A percentile compares a stretch with the other conserved stretches of the same genome.
Evolutionary conservation across 2,797 vertebrate genomes (phyloP).

Genomic region (Todus mexicanus): DNA sequence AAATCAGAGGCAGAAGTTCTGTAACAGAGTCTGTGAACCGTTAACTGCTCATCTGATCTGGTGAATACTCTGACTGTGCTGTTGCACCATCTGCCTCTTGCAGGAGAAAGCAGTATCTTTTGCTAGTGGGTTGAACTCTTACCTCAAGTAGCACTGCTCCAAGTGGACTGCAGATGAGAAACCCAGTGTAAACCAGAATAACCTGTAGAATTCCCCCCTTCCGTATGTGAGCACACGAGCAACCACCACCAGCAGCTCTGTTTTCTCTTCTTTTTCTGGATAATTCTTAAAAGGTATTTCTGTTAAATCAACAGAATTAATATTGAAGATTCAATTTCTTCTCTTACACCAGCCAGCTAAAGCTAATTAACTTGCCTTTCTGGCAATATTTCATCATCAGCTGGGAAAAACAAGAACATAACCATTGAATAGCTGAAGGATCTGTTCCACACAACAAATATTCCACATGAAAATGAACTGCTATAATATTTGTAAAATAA

Average conservation of each 20-base stretch:
- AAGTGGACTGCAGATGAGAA: not conserved
- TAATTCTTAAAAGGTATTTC: not conserved
- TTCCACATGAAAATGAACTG: not conserved
- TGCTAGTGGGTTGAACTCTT: not conserved
- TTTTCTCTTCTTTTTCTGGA: not conserved
- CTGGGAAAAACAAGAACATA: not conserved
- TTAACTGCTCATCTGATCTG: not conserved
- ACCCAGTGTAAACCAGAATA: not conserved
- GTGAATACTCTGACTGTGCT: not conserved
- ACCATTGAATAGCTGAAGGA: not conserved
- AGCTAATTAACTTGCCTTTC: not conserved
- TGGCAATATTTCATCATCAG: not conserved
- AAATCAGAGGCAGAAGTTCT: not conserved
- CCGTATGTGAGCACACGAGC: fast-evolving
- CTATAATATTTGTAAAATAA: not conserved
- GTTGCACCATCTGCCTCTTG: not conserved
- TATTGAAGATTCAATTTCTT: not conserved
- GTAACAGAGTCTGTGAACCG: not conserved
- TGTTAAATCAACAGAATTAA: not conserved
- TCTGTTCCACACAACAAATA: not conserved
- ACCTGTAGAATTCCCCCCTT: not conserved
- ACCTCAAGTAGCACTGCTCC: not conserved
- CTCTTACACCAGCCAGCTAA: not conserved
- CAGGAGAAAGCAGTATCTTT: not conserved
- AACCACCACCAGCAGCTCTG: not conserved